phyloP scores from a whole-genome alignment of 1,140 invertebrate genomes.

The Calosoma granatense region DNA sequence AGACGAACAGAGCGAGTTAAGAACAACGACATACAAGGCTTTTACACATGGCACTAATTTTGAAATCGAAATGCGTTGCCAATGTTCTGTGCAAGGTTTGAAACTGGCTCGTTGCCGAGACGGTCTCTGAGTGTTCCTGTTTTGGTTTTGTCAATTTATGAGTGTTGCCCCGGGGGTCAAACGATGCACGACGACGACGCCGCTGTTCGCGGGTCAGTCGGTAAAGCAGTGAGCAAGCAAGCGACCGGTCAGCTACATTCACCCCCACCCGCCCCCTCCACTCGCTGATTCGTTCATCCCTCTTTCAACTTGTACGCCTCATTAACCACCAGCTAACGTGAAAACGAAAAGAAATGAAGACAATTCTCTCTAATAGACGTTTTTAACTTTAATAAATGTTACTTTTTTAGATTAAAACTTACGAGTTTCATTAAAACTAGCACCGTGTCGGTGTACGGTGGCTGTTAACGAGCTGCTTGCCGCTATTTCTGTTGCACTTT shows the following conservation, averaged over 20 bases:
- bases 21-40: no score
- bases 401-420: conserved; percentile 17
- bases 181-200: conserved; percentile 21
- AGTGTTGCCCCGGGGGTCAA: conserved; percentile 19
- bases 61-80: conserved; percentile 17
- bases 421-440: conserved; percentile 7
- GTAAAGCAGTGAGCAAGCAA: no score
- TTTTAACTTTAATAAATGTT: conserved; percentile 21
- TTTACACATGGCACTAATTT: conserved; percentile 24
- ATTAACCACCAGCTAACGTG: conserved; percentile 20
- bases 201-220: conserved; percentile 19
- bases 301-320: no score
- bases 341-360: conserved; percentile 16
- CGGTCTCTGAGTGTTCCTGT: conserved; percentile 20
- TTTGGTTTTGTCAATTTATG: conserved; percentile 21
- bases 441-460: no score
- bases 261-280: conserved; percentile 12
- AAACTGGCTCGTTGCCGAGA: conserved; percentile 22
- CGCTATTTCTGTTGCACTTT: conserved; percentile 2
- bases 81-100: conserved; percentile 13
- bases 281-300: conserved; percentile 11
- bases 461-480: conserved; percentile 4
- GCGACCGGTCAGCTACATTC: no score
- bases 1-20: no score
- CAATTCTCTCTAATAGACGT: conserved; percentile 18